Conservation (phyloP, 2,888 invertebrate genomes). For the Eurytoma californica region DNA sequence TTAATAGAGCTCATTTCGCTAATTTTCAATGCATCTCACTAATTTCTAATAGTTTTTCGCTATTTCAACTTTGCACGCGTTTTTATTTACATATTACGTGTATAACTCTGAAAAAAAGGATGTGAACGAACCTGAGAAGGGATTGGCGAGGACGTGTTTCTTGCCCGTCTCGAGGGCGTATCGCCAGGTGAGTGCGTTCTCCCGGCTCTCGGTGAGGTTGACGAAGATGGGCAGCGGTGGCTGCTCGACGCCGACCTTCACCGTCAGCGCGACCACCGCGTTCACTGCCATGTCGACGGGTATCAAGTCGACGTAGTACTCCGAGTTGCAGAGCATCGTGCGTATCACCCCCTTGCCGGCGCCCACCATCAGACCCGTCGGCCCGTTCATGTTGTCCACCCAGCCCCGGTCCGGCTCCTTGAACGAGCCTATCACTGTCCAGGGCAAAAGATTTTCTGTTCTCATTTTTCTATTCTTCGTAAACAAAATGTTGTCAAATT, state of each 20-base stretch:
- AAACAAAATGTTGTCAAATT: not conserved
- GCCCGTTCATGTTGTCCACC: conserved; percentile 94
- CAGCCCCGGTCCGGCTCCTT: conserved; percentile 90
- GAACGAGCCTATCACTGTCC: conserved; percentile 84
- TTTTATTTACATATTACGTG: too few relatives aligned
- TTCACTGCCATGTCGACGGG: conserved; percentile 90
- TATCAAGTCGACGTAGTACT: conserved; percentile 81
- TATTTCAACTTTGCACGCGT: too few relatives aligned
- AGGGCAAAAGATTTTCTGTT: too few relatives aligned
- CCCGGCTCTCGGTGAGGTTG: conserved; percentile 86
- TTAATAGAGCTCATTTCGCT: too few relatives aligned
- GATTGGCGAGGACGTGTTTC: conserved; percentile 78
- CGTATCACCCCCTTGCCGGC: conserved; percentile 91
- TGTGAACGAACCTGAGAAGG: conserved; percentile 73
- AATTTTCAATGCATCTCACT: too few relatives aligned
- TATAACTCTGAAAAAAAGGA: not conserved
- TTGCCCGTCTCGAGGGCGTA: conserved; percentile 84
- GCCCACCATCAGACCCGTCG: conserved; percentile 88
- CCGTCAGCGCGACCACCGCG: conserved; percentile 85
- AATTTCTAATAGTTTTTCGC: too few relatives aligned
- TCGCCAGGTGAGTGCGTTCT: conserved; percentile 91
- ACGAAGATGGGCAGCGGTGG: conserved; percentile 79
- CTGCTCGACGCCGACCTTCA: conserved; percentile 77
- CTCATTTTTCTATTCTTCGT: not conserved
- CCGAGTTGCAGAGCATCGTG: conserved; percentile 85